Percentiles rank a stretch among this genome's conserved stretches.
Conservation (phyloP, 2,888 invertebrate genomes). For the Tipula vernalis region DNA sequence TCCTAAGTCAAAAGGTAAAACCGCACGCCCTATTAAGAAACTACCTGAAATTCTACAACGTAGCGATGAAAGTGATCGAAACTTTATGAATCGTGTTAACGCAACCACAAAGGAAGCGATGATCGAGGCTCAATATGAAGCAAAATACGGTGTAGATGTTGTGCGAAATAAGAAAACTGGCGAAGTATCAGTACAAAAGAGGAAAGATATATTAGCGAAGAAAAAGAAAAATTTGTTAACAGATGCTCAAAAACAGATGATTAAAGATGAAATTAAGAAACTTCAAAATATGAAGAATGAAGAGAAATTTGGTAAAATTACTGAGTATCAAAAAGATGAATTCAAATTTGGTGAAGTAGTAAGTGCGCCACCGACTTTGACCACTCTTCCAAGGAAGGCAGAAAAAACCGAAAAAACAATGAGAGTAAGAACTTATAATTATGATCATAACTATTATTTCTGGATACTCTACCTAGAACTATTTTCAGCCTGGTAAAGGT, state of each 20-base stretch:
- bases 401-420: constrained; percentile 31
- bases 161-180: constrained; percentile 41
- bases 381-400: constrained; percentile 39
- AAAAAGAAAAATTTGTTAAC: constrained; percentile 32
- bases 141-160: constrained; percentile 47
- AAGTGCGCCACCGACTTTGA: constrained; percentile 57
- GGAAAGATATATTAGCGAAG: constrained; percentile 39
- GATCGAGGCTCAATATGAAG: constrained; percentile 46
- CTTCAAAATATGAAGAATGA: constrained; percentile 18
- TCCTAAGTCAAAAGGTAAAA: constrained; percentile 21
- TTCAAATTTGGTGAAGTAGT: constrained; percentile 63
- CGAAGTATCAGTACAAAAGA: constrained; percentile 35
- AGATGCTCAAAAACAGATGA: constrained; percentile 29
- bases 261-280: constrained; percentile 22
- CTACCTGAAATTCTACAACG: constrained; percentile 43
- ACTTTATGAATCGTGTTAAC: constrained; percentile 52
- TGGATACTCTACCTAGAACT: constrained; percentile 7
- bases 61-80: constrained; percentile 47
- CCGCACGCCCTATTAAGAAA: constrained; percentile 25
- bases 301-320: constrained; percentile 18
- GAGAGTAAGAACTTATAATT: constrained; percentile 27
- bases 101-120: constrained; percentile 48
- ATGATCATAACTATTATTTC: background rate
- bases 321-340: constrained; percentile 44
- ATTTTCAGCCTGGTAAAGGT: constrained; percentile 49